Percentiles rank a stretch among this genome's conserved stretches.
phyloP scores from a whole-genome alignment of 2,888 invertebrate genomes.

The Fragum whitleyi region DNA sequence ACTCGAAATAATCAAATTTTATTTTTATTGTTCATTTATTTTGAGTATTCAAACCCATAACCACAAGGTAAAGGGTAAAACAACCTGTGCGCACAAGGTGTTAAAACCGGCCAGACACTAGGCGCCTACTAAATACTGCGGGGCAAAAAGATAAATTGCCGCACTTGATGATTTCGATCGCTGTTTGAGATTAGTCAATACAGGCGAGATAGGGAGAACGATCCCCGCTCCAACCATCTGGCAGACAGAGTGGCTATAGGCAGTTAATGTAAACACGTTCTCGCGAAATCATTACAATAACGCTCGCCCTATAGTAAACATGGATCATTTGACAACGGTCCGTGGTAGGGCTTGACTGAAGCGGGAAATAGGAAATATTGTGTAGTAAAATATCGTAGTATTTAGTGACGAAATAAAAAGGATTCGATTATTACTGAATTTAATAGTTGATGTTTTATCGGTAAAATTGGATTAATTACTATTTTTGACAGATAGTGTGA shows the following conservation, averaged over 20 bases:
- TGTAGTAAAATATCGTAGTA: not conserved
- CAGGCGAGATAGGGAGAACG: conserved; percentile 78
- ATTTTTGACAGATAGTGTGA: not conserved
- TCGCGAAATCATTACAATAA: conserved; percentile 63
- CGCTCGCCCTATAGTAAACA: conserved; percentile 36
- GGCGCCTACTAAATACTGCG: conserved; percentile 29
- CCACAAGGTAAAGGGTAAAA: not conserved
- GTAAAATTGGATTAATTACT: not conserved
- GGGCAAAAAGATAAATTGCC: conserved; percentile 34
- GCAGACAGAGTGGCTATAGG: conserved; percentile 76
- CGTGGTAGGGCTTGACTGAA: conserved; percentile 33
- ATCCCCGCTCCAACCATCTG: conserved; percentile 82
- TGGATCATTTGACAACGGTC: conserved; percentile 63
- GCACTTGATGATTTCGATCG: conserved; percentile 45
- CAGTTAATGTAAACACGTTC: conserved; percentile 74
- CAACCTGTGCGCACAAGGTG: conserved; percentile 30
- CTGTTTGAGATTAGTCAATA: conserved; percentile 80
- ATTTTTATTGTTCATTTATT: no score
- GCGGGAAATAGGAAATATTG: not conserved
- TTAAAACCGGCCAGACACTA: conserved; percentile 14
- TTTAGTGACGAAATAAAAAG: not conserved
- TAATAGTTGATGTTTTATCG: not conserved
- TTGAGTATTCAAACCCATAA: no score
- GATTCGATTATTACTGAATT: not conserved
- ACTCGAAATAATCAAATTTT: no score